phyloP scores from a whole-genome alignment of 2,888 invertebrate genomes.

The Scaptomyza caliginosa region DNA sequence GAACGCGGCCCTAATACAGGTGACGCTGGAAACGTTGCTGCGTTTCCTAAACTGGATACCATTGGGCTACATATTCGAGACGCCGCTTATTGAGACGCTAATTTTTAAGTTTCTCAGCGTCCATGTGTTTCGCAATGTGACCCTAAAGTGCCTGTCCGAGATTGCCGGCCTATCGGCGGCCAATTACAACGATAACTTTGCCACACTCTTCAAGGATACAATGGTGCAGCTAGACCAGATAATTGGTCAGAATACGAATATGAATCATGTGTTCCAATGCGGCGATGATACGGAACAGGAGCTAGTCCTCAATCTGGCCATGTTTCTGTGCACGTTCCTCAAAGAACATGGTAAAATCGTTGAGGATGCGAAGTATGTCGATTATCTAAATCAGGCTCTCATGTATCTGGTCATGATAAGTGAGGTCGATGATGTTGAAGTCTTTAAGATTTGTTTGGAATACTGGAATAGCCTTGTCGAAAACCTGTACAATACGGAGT shows the following conservation, averaged over 20 bases:
- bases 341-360: slow-evolving; percentile 97
- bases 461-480: slow-evolving; percentile 98
- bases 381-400: slow-evolving; percentile 92
- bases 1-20: slow-evolving; percentile 97
- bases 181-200: slow-evolving; percentile 97
- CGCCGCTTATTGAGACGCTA: slow-evolving; percentile 96
- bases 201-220: slow-evolving; percentile 94
- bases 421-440: slow-evolving; percentile 99
- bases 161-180: slow-evolving; percentile 96
- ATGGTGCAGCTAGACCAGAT: slow-evolving; percentile 96
- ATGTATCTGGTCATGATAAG: slow-evolving; percentile 96
- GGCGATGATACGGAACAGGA: slow-evolving; percentile 99
- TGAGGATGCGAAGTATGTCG: slow-evolving; percentile 91
- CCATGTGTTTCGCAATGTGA: slow-evolving; percentile 98
- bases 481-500: slow-evolving; percentile 95
- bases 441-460: slow-evolving; percentile 99
- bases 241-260: slow-evolving; percentile 95
- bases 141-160: slow-evolving; percentile 98
- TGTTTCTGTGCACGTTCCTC: slow-evolving; percentile 98
- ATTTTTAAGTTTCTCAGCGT: slow-evolving; percentile 98
- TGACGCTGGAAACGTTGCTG: slow-evolving; percentile 97
- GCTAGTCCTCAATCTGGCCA: slow-evolving; percentile 98
- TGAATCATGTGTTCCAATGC: slow-evolving; percentile 95
- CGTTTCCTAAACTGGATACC: slow-evolving; percentile 99
- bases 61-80: slow-evolving; percentile 99